Base-by-base conservation (phyloP, 2,888 invertebrate species). In the Branchellion lobata region DNA sequence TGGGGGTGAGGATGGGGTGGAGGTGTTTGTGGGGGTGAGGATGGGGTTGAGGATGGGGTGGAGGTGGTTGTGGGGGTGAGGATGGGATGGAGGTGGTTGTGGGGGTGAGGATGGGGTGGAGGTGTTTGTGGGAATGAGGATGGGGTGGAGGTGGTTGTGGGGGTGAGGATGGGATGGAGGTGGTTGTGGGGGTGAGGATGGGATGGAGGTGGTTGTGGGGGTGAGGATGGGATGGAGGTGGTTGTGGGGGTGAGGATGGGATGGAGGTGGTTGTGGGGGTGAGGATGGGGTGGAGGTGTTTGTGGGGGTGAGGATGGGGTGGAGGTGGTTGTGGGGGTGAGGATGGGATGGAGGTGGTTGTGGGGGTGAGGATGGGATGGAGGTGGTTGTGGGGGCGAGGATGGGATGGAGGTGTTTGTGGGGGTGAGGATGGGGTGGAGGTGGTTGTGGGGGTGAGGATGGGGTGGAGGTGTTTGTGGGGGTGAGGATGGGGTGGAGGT, bases 371-470 rank as follows among this genome's bases (percentile, higher is more conserved):
- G 29, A n/a, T 65, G 65, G 65, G 8, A 8, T 8, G 8, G 11
- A n/a, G 8, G 24, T 24, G 65, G 8, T 8, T 14, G 65, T 14
- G 8, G 11, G 8, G 8, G 29, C 11, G n/a, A 8, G n/a, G 18
- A 14, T 47, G n/a, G 8, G 65, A 65, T 14, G 65, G n/a, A 27
- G 29, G n/a, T 8, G 65, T 65, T n/a, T 8, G n/a, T 65, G 29
- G 29, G n/a, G 65, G 29, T 65, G 65, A n/a, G 14, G 65, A n/a
- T 65, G 65, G 11, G n/a, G 65, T 65, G 11, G 65, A n/a, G 29
- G n/a, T 65, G 29, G n/a, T 65, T 8, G 8, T n/a, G 65, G n/a
- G 8, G 65, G 24, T 65, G 65, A n/a, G 21, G 72, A 18, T 11
- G 72, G 8, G 18, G 33, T 18, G 29, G 11, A 75, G n/a, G 29